Base-by-base conservation (phyloP, 2,888 invertebrate species). In the Nomada flava region DNA sequence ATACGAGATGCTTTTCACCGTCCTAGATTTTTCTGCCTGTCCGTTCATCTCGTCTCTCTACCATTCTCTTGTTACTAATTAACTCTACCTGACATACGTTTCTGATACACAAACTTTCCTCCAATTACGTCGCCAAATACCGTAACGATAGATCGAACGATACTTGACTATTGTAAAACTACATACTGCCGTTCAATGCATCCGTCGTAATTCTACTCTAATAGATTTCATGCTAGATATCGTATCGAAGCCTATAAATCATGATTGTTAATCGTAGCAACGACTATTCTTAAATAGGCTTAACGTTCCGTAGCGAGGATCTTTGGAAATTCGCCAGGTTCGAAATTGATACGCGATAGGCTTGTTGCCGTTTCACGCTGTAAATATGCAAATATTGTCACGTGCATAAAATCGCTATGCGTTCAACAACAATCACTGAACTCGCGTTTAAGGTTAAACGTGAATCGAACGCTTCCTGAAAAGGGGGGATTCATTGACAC, bases 1-100 rank as follows among this genome's bases (percentile, higher is more conserved):
- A 84, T 76, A 84, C 85, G 76, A 83, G 68, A 76, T 83, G 84
- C 86, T 90, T 91, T 90, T 88, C 91, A 89, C 89, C 86, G 89
- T 86, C 87, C 89, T 83, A 89, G 84, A 89, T 91, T 89, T 89
- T 89, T 87, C 85, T 88, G 63, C 53, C 29, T 70, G 29, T 50
- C 71, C 64, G 64, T 77, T 57, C 64, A 63, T 78, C 68, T 55
- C 70, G 64, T 69, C 62, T 67, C 73, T 53, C 62, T 65, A 44
- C 62, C 62, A 18, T 29, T 71, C 20, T 52, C 52, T 78, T 60
- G 64, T 53, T 42, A 11, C 13, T 65, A 69, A 78, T 83, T 75
- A 82, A 7, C 29, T 52, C 26, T 20, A 53, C 47, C 47, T 4
- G 65, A 75, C 60, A 71, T 36, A 47, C 60, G 70, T 82, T 62